phyloP scores from a whole-genome alignment of 2,113 vertebrate species.

The Ptilorrhoa leucosticta region DNA sequence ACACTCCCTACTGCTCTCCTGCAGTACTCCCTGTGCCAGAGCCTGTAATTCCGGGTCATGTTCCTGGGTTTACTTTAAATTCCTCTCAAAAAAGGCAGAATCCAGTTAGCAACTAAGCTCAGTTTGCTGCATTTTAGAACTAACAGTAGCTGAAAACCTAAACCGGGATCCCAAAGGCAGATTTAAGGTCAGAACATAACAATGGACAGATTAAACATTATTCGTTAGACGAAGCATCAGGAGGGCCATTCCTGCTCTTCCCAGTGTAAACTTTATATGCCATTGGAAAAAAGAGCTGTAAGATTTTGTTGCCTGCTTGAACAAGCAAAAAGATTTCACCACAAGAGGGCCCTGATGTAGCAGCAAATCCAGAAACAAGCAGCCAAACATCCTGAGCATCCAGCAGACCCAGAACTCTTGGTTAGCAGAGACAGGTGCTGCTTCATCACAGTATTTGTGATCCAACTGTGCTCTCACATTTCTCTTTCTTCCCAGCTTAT shows the following conservation, averaged over 20 bases:
- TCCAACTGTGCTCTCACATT: background rate
- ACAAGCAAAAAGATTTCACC: background rate
- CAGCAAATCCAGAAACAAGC: background rate
- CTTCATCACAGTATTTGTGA: background rate
- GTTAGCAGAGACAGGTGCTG: background rate
- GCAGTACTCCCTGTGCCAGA: background rate
- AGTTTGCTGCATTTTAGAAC: background rate
- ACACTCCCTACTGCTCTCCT: background rate
- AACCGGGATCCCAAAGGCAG: background rate
- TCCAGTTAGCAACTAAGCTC: background rate
- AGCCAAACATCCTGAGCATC: background rate
- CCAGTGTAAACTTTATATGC: background rate
- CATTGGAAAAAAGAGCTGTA: background rate
- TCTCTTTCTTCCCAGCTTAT: background rate
- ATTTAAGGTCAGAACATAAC: background rate
- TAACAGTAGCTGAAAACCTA: background rate
- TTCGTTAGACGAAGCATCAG: background rate
- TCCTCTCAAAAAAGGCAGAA: background rate
- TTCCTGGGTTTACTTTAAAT: background rate
- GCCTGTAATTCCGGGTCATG: background rate
- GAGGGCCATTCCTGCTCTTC: background rate
- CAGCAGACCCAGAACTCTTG: background rate
- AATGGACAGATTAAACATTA: background rate
- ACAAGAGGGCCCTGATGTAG: slow-evolving; percentile 55
- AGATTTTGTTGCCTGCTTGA: background rate